Conservation (phyloP, 2,888 invertebrate genomes). For the Chrysina gloriosa region DNA sequence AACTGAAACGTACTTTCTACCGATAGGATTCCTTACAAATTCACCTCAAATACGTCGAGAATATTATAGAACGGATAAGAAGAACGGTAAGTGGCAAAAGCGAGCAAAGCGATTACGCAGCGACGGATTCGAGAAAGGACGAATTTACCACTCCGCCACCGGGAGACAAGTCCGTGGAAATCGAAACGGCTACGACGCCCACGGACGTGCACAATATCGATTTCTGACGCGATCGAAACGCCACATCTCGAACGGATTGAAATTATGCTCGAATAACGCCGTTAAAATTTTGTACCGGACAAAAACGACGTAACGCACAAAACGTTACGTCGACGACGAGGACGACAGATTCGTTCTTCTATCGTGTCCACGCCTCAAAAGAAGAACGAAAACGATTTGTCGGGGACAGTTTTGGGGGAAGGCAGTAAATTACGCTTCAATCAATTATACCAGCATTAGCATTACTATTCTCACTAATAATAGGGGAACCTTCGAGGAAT, state of each 20-base stretch:
- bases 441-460: background rate
- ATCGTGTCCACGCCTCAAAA: background rate
- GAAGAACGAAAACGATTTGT: background rate
- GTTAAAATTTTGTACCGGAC: too few species aligned
- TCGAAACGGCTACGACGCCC: slow-evolving; percentile 83
- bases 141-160: slow-evolving; percentile 54
- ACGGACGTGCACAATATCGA: slow-evolving; percentile 88
- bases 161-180: slow-evolving; percentile 68
- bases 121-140: slow-evolving; percentile 11
- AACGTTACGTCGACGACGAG: background rate
- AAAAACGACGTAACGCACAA: background rate
- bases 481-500: too few species aligned
- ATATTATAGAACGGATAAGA: slow-evolving; percentile 73
- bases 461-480: slow-evolving; percentile 1
- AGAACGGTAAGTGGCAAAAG: slow-evolving; percentile 31
- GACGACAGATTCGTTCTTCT: background rate
- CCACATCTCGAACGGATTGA: background rate
- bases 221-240: slow-evolving; percentile 62
- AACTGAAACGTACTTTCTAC: slow-evolving; percentile 47
- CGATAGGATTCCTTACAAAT: slow-evolving; percentile 83
- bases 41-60: slow-evolving; percentile 84
- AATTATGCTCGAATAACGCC: too few species aligned
- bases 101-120: slow-evolving; percentile 8
- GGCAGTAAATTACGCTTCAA: slow-evolving; percentile 64
- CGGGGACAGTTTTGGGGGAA: slow-evolving; percentile 58